Evolutionary conservation across 2,888 invertebrate genomes (phyloP), one percentile per base, ranked within the genome.

Genomic region (Anoplius nigerrimus): DNA sequence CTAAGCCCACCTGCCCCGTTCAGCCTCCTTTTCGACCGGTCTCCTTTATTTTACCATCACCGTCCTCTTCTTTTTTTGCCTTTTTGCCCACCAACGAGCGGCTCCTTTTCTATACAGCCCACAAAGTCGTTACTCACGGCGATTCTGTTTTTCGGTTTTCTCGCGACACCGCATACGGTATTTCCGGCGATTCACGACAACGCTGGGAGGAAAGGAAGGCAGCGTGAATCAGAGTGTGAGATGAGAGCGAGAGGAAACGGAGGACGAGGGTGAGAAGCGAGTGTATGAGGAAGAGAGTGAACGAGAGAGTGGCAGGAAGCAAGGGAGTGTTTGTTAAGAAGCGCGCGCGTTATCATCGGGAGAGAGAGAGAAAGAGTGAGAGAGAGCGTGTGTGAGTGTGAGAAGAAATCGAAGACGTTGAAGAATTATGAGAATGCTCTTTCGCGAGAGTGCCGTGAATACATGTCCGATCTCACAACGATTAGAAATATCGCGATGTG

Each of bases 111-210:
- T 61, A 58, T 55, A 60, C 59, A 64, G 65, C 42, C 42, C 48
- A 16, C 48, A 16, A n/a, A 16, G 48, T 21, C 43, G 18, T 21
- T 24, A 51, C 42, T 34, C 20, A 59, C 42, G 15, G 27, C 61
- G 27, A 22, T 51, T 62, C 22, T 42, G 51, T 66, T 62, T 48
- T 57, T 72, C 66, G 62, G 54, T 51, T 66, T 61, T 46, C 45
- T 48, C 66, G 16, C 63, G 66, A 63, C 52, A 60, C 46, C 63
- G 34, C 74, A 65, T 60, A 66, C 61, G 55, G 51, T 68, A 63
- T 66, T 75, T 77, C 65, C 69, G 59, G 60, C 73, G 71, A 73
- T 73, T 73, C 78, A 75, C 66, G 66, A 73, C 69, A 58, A 60
- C n/a, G 60, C 62, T 57, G 51, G 48, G 55, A 24, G 59, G 15